Conservation (phyloP, 1,140 invertebrate genomes). For the Pectinophora gossypiella region DNA sequence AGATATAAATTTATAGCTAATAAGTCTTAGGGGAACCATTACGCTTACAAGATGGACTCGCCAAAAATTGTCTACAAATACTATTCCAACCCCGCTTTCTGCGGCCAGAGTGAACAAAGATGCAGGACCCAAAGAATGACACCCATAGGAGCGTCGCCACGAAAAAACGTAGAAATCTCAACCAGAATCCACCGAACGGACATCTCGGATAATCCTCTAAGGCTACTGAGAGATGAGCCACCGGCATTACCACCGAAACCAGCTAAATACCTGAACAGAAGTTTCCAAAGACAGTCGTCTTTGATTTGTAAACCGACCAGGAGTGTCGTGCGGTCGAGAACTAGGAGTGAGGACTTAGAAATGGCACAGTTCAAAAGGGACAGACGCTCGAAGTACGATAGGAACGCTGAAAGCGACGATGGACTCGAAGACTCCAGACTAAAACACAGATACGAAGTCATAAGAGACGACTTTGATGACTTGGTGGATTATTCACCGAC, state of each 20-base stretch:
- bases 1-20: not conserved
- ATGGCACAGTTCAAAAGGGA: conserved; percentile 59
- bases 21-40: conserved; percentile 27
- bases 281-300: conserved; percentile 56
- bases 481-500: conserved; percentile 76
- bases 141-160: conserved; percentile 60
- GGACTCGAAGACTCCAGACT: conserved; percentile 44
- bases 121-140: conserved; percentile 53
- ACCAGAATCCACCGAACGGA: conserved; percentile 66
- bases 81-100: conserved; percentile 86
- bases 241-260: conserved; percentile 67
- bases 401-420: conserved; percentile 45
- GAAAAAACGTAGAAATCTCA: conserved; percentile 36
- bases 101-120: conserved; percentile 82
- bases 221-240: conserved; percentile 54
- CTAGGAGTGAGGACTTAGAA: conserved; percentile 62
- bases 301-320: conserved; percentile 52
- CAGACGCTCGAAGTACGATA: conserved; percentile 34
- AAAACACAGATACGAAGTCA: conserved; percentile 73
- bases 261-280: conserved; percentile 40
- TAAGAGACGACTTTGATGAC: conserved; percentile 74
- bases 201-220: conserved; percentile 70
- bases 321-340: conserved; percentile 40
- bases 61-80: conserved; percentile 75
- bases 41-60: conserved; percentile 64